Evolutionary conservation across 2,113 vertebrate genomes (phyloP).

Genomic region (Microtus richardsoni): DNA sequence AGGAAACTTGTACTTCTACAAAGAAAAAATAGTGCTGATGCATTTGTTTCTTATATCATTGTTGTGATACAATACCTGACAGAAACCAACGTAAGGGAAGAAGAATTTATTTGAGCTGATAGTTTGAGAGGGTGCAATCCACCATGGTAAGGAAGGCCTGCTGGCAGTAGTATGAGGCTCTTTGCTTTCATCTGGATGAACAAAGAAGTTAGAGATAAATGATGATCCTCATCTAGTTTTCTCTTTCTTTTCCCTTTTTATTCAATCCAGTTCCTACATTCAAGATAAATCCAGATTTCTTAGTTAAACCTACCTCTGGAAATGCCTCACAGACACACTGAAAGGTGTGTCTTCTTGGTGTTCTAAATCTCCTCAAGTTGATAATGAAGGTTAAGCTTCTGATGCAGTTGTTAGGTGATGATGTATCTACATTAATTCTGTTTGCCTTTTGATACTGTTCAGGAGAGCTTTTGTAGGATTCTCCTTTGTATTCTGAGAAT

Average conservation of each 20-base stretch:
- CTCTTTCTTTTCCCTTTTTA: not conserved
- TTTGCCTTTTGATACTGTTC: not conserved
- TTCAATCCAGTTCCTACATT: not conserved
- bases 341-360: not conserved
- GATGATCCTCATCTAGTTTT: too few relatives aligned
- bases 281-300: not conserved
- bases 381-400: not conserved
- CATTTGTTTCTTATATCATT: not conserved
- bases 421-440: rapidly evolving
- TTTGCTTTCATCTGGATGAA: too few relatives aligned
- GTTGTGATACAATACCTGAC: not conserved
- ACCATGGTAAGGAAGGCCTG: not conserved
- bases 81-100: not conserved
- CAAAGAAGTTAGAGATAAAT: too few relatives aligned
- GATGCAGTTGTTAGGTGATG: not conserved
- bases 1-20: not conserved
- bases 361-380: not conserved
- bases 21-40: not conserved
- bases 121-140: not conserved
- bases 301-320: too few relatives aligned
- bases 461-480: too few relatives aligned
- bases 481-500: too few relatives aligned
- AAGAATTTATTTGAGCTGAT: not conserved
- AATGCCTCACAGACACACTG: not conserved
- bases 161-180: not conserved